Percentiles rank a stretch among this genome's conserved stretches.
Evolutionary conservation across 2,113 vertebrate species (phyloP).

Genomic region (Hoplias malabaricus): DNA sequence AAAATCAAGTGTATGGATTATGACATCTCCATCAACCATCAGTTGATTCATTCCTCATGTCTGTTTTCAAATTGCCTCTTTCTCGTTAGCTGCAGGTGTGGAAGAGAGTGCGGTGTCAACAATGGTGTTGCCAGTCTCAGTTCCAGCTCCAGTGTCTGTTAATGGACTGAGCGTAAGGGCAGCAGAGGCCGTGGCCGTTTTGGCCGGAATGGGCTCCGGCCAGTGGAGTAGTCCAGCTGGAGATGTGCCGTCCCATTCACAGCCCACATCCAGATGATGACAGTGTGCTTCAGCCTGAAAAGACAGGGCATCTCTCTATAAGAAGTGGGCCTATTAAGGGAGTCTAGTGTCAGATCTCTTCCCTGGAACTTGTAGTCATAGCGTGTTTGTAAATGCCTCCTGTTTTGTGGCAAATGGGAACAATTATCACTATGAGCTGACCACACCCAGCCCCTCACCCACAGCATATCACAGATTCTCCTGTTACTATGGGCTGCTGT

Average conservation of each 20-base stretch:
- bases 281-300: conserved; percentile 52
- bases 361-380: conserved; percentile 25
- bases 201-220: conserved; percentile 88
- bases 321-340: conserved; percentile 33
- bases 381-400: conserved; percentile 25
- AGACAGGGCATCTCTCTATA: conserved; percentile 53
- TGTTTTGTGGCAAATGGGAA: conserved; percentile 36
- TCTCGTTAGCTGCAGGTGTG: conserved; percentile 81
- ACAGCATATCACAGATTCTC: conserved; percentile 20
- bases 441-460: neutral
- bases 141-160: conserved; percentile 74
- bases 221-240: conserved; percentile 79
- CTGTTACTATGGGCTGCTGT: neutral
- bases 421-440: conserved; percentile 14
- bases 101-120: conserved; percentile 81
- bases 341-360: conserved; percentile 7
- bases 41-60: conserved; percentile 60
- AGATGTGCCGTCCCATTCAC: conserved; percentile 83
- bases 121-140: conserved; percentile 44
- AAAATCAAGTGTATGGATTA: too few species aligned
- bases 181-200: conserved; percentile 89
- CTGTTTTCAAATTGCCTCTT: conserved; percentile 65
- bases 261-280: conserved; percentile 92
- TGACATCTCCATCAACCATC: too few species aligned
- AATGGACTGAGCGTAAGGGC: conserved; percentile 87